Evolutionary conservation across 2,888 invertebrate species (phyloP), one percentile per base, ranked within the genome.

Genomic region (Sesia bembeciformis): DNA sequence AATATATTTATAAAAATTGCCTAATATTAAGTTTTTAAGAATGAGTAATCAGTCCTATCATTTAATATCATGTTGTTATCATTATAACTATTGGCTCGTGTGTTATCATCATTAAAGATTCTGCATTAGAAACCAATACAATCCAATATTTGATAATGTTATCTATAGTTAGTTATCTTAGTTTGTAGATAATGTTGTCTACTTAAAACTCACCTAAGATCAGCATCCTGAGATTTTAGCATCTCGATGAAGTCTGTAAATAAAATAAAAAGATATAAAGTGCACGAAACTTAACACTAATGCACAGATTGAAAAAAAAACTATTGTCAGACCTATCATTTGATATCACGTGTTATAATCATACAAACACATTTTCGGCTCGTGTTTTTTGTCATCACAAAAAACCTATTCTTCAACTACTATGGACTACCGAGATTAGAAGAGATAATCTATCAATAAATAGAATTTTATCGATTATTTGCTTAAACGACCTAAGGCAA

Each of bases 311-410:
- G 46, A n/a, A 6, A 7, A 6, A 23, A 23, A 23, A 23, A 1
- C 23, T 23, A 23, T 23, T 46, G 7, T 85, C 84, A 84, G 84
- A 63, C 84, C 84, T 85, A 84, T 84, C 85, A 84, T 84, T 82
- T 70, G 63, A 60, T 84, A 79, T 85, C 84, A 85, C 64, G 58
- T 81, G 78, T 83, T 76, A 74, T 7, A 69, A 65, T 68, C 54
- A 52, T 46, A 43, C 23, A 52, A 76, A 82, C 81, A 83, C 76
- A 70, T 76, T 62, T 68, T 84, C 70, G 82, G 82, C 84, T 84
- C 83, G 74, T 83, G 81, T 82, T 70, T 56, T 56, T 70, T 78
- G 64, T 80, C 83, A 84, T 83, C 83, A 83, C 42, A 23, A 23
- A 23, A 23, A 23, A 2, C 23, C 23, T 23, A 23, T 23, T 23